phyloP scores from a whole-genome alignment of 1,140 invertebrate genomes.

The Elymnias hypermnestra region DNA sequence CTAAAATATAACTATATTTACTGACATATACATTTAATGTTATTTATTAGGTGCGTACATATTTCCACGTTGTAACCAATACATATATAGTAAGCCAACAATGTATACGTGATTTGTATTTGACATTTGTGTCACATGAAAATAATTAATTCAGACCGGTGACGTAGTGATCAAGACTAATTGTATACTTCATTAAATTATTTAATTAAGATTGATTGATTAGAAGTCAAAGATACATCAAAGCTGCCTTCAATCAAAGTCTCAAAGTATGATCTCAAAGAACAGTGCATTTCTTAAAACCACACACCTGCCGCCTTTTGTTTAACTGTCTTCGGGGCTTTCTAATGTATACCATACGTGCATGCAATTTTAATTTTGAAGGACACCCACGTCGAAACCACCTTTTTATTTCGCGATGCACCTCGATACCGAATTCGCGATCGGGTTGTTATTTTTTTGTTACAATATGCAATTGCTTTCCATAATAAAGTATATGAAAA shows the following conservation, averaged over 20 bases:
- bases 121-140: neutral
- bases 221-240: constrained; percentile 7
- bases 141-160: neutral
- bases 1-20: too few species aligned
- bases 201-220: constrained; percentile 17
- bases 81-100: too few species aligned
- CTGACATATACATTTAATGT: too few species aligned
- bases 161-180: constrained; percentile 4
- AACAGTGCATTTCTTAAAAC: constrained; percentile 1
- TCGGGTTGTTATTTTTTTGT: constrained; percentile 2
- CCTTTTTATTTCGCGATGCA: constrained; percentile 9
- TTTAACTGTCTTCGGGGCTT: constrained; percentile 23
- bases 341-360: constrained; percentile 36
- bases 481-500: too few species aligned
- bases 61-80: too few species aligned
- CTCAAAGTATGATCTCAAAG: constrained; percentile 2
- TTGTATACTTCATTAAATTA: constrained; percentile 6
- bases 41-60: too few species aligned
- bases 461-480: neutral
- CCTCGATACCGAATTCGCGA: constrained; percentile 12
- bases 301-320: constrained; percentile 18
- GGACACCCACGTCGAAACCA: constrained; percentile 27
- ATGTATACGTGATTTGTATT: neutral
- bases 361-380: constrained; percentile 31
- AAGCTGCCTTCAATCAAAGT: constrained; percentile 12